These are phyloP conservation scores for Epicauta chinensis DNA, from an alignment of 1,140 invertebrate genomes.

Conservation along the genomic window DNA sequence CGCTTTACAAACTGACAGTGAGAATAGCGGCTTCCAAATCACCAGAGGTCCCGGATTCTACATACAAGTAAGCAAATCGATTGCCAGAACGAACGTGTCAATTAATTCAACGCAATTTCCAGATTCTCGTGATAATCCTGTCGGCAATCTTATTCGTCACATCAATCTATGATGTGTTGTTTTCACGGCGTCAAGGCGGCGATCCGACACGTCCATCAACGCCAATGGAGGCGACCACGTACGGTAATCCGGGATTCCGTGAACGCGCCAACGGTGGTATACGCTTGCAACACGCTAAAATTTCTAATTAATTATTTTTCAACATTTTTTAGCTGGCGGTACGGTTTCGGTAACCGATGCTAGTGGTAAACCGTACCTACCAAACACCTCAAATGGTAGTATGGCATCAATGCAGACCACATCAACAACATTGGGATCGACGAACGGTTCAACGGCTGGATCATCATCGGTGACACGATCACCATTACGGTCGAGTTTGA, in stretches of 20 bases:
- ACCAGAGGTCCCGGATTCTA: conserved; percentile 76
- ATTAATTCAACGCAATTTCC: conserved; percentile 42
- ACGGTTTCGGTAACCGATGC: conserved; percentile 73
- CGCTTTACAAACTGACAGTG: conserved; percentile 72
- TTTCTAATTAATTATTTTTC: background rate
- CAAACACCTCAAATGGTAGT: conserved; percentile 62
- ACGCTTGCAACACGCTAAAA: background rate
- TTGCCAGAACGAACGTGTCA: background rate
- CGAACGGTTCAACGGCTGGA: conserved; percentile 51
- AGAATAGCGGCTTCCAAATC: conserved; percentile 62
- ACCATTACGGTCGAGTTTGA: conserved; percentile 72
- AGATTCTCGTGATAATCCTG: conserved; percentile 69
- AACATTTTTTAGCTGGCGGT: conserved; percentile 44
- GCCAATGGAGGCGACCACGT: conserved; percentile 60
- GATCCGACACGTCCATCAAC: conserved; percentile 58
- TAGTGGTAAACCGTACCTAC: conserved; percentile 67
- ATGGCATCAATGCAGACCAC: conserved; percentile 68
- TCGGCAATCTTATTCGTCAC: conserved; percentile 68
- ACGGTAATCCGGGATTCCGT: conserved; percentile 77
- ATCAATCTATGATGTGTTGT: conserved; percentile 69
- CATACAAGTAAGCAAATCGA: conserved; percentile 58
- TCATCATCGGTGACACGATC: conserved; percentile 56
- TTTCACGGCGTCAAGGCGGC: conserved; percentile 59
- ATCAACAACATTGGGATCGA: conserved; percentile 56
- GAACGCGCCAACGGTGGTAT: conserved; percentile 54